Base-by-base conservation (phyloP, 2,888 invertebrate genomes). In the Drosophila greeni region DNA sequence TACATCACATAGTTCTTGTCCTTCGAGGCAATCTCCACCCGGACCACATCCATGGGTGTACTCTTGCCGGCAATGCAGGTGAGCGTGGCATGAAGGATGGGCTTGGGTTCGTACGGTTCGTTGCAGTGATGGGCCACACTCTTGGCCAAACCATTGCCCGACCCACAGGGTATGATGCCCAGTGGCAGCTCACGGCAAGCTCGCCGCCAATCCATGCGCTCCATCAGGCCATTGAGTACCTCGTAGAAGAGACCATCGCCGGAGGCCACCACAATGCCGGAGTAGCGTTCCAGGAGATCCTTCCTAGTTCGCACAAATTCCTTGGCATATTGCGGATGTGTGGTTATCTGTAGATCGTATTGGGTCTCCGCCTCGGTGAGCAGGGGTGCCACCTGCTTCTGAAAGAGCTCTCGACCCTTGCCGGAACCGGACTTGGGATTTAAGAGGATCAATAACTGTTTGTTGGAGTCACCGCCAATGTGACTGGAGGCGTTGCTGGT, bases 371-470 rank as follows among this genome's bases (percentile, higher is more conserved):
- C 96, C 87, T 97, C 97, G 73, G 94, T 92, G 55, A 99, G 90
- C 74, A 98, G 90, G 0, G 97, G 95, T 9, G 93, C 94, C 5
- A 97, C 94, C 86, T 94, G 93, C 72, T 93, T 92, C 86, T 96
- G 95, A 87, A 97, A 99, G 56, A 95, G 91, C 83, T 95, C 93
- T 20, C 95, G 91, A 2, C 95, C 96, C 88, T 95, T 95, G 8
- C 98, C 98, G 1, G 95, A 92, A 0, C 99, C 99, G 57, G 97
- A 97, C 86, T 96, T 95, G 0, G 99, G 99, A 90, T 98, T 99
- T 60, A 98, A 90, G 55, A 99, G 90, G 36, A 98, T 92, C 57
- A 98, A 89, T 67, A 96, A 29, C 37, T 77, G 82, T 18, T 85
- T 86, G 26, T 54, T 54, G 2, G 53, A 18, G 3, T 43, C 36